A percentile compares a stretch with the other conserved stretches of the same genome.
phyloP scores from a whole-genome alignment of 1,140 invertebrate genomes.

The Dendroctonus valens region DNA sequence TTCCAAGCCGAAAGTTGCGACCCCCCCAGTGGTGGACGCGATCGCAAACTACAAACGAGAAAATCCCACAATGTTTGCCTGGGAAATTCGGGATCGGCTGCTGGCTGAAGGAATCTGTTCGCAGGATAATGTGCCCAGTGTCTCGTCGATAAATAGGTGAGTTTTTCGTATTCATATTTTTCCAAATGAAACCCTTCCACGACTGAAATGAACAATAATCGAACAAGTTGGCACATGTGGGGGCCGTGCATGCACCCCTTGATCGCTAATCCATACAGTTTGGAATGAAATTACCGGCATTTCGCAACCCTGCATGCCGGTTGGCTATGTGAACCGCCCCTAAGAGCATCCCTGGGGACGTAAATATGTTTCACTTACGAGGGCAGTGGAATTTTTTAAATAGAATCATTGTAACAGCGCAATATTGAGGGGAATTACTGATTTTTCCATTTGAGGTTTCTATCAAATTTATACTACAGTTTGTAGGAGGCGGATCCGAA shows the following conservation, averaged over 20 bases:
- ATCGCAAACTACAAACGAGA: constrained; percentile 98
- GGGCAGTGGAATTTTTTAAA: constrained; percentile 18
- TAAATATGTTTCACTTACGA: constrained; percentile 10
- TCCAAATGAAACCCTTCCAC: too few relatives aligned
- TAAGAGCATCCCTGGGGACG: constrained; percentile 10
- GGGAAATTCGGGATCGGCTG: constrained; percentile 97
- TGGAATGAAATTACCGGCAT: constrained; percentile 17
- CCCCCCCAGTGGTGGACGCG: constrained; percentile 96
- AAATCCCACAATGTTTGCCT: constrained; percentile 99
- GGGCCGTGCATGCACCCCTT: too few relatives aligned
- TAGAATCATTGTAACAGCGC: constrained; percentile 4
- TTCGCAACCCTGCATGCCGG: neutral
- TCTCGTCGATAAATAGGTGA: constrained; percentile 99
- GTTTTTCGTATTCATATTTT: constrained; percentile 38
- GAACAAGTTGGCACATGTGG: constrained; percentile 7
- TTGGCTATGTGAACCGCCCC: constrained; percentile 11
- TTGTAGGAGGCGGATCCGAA: neutral
- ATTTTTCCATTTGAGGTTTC: neutral
- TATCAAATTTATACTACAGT: neutral
- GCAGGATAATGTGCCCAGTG: constrained; percentile 97
- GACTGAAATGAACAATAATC: neutral
- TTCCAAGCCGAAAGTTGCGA: constrained; percentile 98
- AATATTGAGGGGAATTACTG: neutral
- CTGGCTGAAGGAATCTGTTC: constrained; percentile 96
- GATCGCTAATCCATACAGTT: neutral